Evolutionary conservation across 2,113 vertebrate species (phyloP).

Genomic region (Corapipo altera): DNA sequence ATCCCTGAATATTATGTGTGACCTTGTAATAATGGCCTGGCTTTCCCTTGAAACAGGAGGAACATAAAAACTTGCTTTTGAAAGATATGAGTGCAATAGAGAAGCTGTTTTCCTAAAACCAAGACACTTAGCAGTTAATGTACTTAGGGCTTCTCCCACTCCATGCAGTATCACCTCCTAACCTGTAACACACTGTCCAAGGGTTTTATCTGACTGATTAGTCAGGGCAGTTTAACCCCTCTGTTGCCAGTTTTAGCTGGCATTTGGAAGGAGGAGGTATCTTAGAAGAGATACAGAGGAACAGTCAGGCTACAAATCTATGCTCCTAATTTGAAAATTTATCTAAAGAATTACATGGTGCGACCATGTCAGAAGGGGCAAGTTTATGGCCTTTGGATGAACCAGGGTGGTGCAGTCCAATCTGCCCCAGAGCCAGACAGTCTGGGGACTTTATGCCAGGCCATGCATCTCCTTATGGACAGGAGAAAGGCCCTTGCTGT

Average conservation of each 20-base stretch:
- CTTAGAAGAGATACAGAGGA: background rate
- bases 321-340: background rate
- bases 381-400: background rate
- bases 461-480: background rate
- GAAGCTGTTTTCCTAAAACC: background rate
- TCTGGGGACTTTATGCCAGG: background rate
- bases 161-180: background rate
- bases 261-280: background rate
- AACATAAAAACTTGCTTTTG: background rate
- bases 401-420: background rate
- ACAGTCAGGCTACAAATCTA: background rate
- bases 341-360: fast-evolving
- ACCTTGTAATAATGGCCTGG: background rate
- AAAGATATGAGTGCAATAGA: background rate
- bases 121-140: background rate
- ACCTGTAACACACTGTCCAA: background rate
- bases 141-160: background rate
- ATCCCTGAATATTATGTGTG: background rate
- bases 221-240: background rate
- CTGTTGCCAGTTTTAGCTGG: background rate
- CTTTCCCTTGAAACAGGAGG: background rate
- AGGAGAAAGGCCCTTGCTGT: background rate
- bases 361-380: background rate
- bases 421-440: background rate
- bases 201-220: background rate